These are phyloP conservation scores for Daboia siamensis DNA, from an alignment of 2,113 vertebrate species.

Conservation along the genomic window DNA sequence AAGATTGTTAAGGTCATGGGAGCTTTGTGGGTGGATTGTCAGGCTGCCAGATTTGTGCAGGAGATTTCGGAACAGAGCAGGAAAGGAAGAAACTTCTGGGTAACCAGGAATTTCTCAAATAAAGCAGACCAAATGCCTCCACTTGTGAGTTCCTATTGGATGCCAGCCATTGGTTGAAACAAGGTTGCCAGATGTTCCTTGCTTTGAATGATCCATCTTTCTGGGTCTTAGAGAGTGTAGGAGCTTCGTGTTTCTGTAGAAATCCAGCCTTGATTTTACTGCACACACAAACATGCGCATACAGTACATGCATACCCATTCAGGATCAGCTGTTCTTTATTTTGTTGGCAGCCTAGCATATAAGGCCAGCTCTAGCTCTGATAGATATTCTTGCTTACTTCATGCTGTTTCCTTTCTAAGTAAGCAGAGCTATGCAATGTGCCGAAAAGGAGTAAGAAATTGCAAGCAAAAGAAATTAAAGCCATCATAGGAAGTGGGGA, in stretches of 20 bases:
- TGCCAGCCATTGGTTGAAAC: background rate
- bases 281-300: background rate
- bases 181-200: slow-evolving; percentile 12
- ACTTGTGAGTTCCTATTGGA: slow-evolving; percentile 17
- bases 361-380: background rate
- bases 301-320: background rate
- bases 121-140: background rate
- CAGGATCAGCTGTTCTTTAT: background rate
- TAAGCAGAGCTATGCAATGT: background rate
- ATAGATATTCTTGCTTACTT: background rate
- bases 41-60: background rate
- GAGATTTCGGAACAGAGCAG: background rate
- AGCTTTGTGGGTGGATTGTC: slow-evolving; percentile 24
- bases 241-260: background rate
- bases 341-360: background rate
- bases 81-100: background rate
- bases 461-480: background rate
- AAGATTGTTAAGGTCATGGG: background rate
- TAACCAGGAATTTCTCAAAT: slow-evolving; percentile 15
- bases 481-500: background rate
- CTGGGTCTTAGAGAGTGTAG: background rate
- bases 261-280: background rate
- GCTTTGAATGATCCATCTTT: background rate
- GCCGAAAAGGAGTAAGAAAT: background rate
- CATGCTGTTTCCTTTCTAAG: background rate